A percentile compares a stretch with the other conserved stretches of the same genome.
Conservation (phyloP, 1,140 invertebrate species). For the Atopsyche davidsoni region DNA sequence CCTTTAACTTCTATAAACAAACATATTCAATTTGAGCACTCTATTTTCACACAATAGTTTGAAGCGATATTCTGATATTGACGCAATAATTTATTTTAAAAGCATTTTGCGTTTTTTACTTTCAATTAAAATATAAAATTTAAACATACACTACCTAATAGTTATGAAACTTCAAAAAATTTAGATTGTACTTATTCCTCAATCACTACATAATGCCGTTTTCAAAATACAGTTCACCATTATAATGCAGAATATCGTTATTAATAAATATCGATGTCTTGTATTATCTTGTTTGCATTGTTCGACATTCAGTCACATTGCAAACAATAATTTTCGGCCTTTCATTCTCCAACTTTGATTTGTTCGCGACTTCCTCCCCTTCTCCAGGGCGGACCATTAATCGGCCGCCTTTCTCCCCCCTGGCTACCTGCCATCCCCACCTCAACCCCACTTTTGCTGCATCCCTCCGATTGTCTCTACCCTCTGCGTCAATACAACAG, state of each 20-base stretch:
- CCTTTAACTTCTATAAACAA: no score
- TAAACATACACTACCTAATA: no score
- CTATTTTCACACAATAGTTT: no score
- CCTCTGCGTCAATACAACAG: not conserved
- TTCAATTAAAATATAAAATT: no score
- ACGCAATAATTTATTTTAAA: no score
- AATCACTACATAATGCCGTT: no score
- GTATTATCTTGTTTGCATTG: not conserved
- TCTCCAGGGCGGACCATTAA: constrained; percentile 13
- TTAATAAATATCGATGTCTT: constrained; percentile 1
- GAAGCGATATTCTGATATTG: no score
- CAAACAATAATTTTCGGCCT: constrained; percentile 14
- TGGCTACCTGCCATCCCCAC: constrained; percentile 5
- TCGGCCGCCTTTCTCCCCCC: constrained; percentile 5
- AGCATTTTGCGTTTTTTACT: no score
- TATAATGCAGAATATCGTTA: no score
- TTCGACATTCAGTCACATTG: not conserved
- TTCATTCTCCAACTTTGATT: constrained; percentile 17
- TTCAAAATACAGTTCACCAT: constrained; percentile 14
- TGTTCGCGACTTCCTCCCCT: constrained; percentile 5
- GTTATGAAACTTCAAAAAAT: no score
- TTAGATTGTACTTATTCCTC: no score
- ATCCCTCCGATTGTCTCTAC: not conserved
- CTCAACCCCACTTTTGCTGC: not conserved
- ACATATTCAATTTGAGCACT: no score